Evolutionary conservation across 35 echinoderm and acorn worm genomes (phyloP).

Genomic region (Apostichopus japonicus): DNA sequence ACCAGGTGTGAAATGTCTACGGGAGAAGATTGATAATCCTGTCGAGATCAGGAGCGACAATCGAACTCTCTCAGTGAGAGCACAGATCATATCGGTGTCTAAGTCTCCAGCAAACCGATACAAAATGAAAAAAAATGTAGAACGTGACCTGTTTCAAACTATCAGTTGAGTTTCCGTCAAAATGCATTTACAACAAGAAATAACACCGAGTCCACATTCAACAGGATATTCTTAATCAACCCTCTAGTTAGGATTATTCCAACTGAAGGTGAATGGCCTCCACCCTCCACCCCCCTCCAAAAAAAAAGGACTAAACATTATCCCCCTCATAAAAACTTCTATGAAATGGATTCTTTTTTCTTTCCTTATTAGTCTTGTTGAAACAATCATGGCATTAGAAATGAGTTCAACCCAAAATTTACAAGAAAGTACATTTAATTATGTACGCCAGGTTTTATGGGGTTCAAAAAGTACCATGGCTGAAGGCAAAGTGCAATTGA

Average conservation of each 20-base stretch:
- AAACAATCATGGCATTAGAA: slow-evolving; percentile 38
- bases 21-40: not conserved
- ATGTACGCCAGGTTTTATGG: slow-evolving; percentile 37
- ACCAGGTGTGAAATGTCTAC: not conserved
- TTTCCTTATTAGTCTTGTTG: slow-evolving; percentile 11
- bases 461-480: slow-evolving; percentile 44
- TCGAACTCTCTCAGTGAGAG: not conserved
- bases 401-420: slow-evolving; percentile 37
- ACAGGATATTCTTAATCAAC: slow-evolving; percentile 41
- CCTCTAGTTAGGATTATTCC: slow-evolving; percentile 4
- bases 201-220: slow-evolving; percentile 19
- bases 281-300: not conserved
- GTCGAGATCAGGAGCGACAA: not conserved
- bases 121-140: not conserved
- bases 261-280: not conserved
- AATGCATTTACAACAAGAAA: slow-evolving; percentile 21
- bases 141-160: not conserved
- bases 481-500: slow-evolving; percentile 45
- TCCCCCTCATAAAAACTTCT: not conserved
- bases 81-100: not conserved
- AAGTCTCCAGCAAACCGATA: too few relatives aligned
- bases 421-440: slow-evolving; percentile 44
- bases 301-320: slow-evolving; percentile 11
- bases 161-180: not conserved
- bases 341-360: slow-evolving; percentile 19